Percentiles rank a stretch among this genome's conserved stretches.
phyloP scores from a whole-genome alignment of 2,888 invertebrate genomes.

The Eueremaeus valkanovi region DNA sequence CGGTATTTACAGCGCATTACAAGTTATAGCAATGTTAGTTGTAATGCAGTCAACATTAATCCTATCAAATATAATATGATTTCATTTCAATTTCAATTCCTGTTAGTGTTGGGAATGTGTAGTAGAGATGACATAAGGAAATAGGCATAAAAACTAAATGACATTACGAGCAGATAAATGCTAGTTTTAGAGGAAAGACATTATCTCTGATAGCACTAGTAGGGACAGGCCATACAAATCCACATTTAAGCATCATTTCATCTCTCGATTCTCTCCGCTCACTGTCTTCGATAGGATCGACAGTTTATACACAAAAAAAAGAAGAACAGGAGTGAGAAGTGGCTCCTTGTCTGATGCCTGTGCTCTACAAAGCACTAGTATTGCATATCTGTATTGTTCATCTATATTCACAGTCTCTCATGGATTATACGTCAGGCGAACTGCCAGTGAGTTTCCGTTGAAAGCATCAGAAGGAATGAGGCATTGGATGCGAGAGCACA shows the following conservation, averaged over 20 bases:
- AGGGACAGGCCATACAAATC: constrained; percentile 10
- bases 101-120: not conserved
- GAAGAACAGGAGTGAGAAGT: not conserved
- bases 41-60: constrained; percentile 1
- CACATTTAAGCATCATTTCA: constrained; percentile 17
- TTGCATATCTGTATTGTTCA: constrained; percentile 22
- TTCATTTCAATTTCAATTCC: constrained; percentile 32
- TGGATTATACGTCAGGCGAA: constrained; percentile 24
- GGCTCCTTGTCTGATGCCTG: not conserved
- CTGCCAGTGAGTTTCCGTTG: constrained; percentile 20
- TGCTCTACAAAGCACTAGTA: not conserved
- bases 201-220: not conserved
- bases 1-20: not conserved
- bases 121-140: constrained; percentile 30
- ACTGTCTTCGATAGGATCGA: not conserved
- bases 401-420: constrained; percentile 16
- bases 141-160: constrained; percentile 26
- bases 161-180: constrained; percentile 16
- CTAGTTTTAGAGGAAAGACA: not conserved
- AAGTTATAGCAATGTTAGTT: not conserved
- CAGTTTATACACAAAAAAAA: not conserved
- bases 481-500: constrained; percentile 18
- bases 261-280: not conserved
- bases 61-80: constrained; percentile 21
- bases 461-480: not conserved